Conservation (phyloP, 2,113 vertebrate genomes). For the Lagopus leucura region DNA sequence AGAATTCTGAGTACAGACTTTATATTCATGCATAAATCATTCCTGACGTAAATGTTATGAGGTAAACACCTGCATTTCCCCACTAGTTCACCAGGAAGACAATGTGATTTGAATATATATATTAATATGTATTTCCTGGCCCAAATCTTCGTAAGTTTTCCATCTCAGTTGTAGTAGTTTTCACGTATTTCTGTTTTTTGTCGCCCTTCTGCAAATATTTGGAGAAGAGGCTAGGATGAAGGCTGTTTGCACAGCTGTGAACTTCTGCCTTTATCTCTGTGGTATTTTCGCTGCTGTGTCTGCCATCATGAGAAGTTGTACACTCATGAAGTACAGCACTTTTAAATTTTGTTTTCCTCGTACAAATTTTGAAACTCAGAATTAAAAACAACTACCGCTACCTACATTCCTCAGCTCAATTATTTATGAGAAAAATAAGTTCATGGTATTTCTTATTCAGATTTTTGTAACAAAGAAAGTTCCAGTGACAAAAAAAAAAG, state of each 20-base stretch:
- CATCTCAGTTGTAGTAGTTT: not conserved
- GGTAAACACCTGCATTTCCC: not conserved
- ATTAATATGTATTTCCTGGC: not conserved
- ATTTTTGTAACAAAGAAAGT: not conserved
- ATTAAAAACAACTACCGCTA: not conserved
- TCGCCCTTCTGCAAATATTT: not conserved
- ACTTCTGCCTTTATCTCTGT: not conserved
- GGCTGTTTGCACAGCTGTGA: not conserved
- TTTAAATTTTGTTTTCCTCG: not conserved
- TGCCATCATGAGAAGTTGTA: not conserved
- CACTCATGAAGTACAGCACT: not conserved
- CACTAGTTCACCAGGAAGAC: not conserved
- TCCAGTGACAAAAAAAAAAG: not conserved
- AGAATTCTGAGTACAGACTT: not conserved
- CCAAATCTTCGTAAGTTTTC: not conserved
- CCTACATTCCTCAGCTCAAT: not conserved
- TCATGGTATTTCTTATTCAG: not conserved
- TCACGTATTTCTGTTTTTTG: not conserved
- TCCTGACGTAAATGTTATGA: not conserved
- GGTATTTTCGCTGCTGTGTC: not conserved
- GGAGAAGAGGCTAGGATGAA: not conserved
- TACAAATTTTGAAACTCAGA: not conserved
- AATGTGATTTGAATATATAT: not conserved
- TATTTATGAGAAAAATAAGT: not conserved
- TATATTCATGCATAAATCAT: not conserved